Evolutionary conservation across 2,113 vertebrate species (phyloP).

Genomic region (Rhinogobius similis): DNA sequence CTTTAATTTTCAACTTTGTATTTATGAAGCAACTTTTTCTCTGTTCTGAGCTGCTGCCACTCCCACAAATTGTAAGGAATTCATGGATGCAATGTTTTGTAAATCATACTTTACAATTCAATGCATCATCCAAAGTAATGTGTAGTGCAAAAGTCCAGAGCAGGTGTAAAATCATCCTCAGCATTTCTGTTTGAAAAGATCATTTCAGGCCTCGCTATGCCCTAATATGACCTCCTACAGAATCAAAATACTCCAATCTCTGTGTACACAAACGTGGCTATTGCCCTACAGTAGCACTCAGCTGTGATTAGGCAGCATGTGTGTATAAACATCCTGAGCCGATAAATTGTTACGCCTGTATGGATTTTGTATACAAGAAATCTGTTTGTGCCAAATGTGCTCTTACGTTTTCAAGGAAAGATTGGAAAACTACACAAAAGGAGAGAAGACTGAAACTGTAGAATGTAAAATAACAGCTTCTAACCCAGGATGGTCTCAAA

Average conservation of each 20-base stretch:
- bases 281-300: constrained; percentile 38
- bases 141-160: background rate
- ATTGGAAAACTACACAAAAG: no score
- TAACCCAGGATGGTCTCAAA: constrained; percentile 56
- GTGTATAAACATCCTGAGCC: constrained; percentile 63
- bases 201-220: background rate
- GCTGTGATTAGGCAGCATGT: constrained; percentile 48
- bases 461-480: constrained; percentile 64
- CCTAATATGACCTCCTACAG: constrained; percentile 23
- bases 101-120: background rate
- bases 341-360: constrained; percentile 64
- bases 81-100: background rate
- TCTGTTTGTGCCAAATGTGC: constrained; percentile 52
- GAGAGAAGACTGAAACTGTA: no score
- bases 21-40: background rate
- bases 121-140: background rate
- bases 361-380: constrained; percentile 63
- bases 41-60: background rate
- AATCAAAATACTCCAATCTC: background rate
- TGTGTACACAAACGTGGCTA: constrained; percentile 20
- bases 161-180: background rate
- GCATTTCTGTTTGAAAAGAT: background rate
- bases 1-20: background rate
- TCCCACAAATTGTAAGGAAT: background rate
- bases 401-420: constrained; percentile 48